phyloP scores from a whole-genome alignment of 1,140 invertebrate species.

The Whitmania pigra region DNA sequence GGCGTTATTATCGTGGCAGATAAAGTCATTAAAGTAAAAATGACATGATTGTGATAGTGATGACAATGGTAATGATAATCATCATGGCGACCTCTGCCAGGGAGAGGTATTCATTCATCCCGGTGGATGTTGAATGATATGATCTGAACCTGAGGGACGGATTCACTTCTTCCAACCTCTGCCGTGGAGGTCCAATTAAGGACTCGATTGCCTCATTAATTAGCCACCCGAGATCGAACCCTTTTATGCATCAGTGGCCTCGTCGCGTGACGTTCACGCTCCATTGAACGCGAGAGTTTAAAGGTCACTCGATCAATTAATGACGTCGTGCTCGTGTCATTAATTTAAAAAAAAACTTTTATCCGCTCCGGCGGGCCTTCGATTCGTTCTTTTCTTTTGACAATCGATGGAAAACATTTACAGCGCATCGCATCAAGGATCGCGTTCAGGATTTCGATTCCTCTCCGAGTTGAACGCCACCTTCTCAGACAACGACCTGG shows the following conservation, averaged over 20 bases:
- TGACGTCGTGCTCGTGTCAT: no score
- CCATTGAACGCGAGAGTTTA: no score
- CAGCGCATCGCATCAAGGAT: no score
- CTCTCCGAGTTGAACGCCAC: no score
- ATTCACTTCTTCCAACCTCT: background rate
- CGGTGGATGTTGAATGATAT: background rate
- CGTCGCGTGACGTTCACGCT: background rate
- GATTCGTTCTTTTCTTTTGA: no score
- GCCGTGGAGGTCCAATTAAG: background rate
- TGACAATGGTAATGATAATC: background rate
- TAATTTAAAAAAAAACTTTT: no score
- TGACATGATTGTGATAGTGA: background rate
- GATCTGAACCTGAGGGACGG: background rate
- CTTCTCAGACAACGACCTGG: no score
- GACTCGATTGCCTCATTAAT: background rate
- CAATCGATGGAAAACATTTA: no score
- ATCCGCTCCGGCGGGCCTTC: no score
- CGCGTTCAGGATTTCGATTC: no score
- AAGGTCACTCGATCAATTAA: no score
- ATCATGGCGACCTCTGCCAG: no score
- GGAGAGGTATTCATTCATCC: background rate
- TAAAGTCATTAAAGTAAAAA: background rate
- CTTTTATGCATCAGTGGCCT: background rate
- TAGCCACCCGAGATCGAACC: background rate
- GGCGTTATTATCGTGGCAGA: background rate